Evolutionary conservation across 2,888 invertebrate genomes (phyloP).

Genomic region (Cistogaster globosa): DNA sequence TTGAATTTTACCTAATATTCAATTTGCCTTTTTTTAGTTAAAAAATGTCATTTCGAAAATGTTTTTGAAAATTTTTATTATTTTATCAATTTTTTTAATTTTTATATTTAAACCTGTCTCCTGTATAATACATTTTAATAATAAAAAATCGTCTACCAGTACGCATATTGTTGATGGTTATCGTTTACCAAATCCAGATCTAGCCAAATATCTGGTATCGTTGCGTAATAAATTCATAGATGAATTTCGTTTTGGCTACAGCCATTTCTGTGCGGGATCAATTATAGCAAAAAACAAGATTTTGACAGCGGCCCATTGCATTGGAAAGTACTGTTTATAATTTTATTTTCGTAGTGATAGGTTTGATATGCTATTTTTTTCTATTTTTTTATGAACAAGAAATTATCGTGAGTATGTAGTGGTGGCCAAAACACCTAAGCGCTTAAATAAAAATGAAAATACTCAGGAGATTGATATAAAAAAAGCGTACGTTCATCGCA

Average conservation of each 20-base stretch:
- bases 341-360: not conserved
- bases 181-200: not conserved
- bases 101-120: not conserved
- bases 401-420: slow-evolving; percentile 1
- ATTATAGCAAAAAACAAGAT: slow-evolving; percentile 69
- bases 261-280: slow-evolving; percentile 75
- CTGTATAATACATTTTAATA: not conserved
- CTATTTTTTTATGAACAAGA: too few species aligned
- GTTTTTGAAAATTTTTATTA: not conserved
- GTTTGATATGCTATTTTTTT: too few species aligned
- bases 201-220: slow-evolving; percentile 57
- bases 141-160: not conserved
- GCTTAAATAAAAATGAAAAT: not conserved
- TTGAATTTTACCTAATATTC: too few species aligned
- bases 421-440: slow-evolving; percentile 51
- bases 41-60: not conserved
- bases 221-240: not conserved
- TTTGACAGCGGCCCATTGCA: slow-evolving; percentile 76
- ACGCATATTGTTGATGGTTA: slow-evolving; percentile 40
- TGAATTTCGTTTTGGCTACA: slow-evolving; percentile 73
- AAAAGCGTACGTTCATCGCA: slow-evolving; percentile 6
- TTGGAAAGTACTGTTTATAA: slow-evolving; percentile 60
- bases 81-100: not conserved
- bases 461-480: slow-evolving; percentile 25
- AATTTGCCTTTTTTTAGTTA: too few species aligned